Base-by-base conservation (phyloP, 2,888 invertebrate species). In the Agonopterix heracliana region DNA sequence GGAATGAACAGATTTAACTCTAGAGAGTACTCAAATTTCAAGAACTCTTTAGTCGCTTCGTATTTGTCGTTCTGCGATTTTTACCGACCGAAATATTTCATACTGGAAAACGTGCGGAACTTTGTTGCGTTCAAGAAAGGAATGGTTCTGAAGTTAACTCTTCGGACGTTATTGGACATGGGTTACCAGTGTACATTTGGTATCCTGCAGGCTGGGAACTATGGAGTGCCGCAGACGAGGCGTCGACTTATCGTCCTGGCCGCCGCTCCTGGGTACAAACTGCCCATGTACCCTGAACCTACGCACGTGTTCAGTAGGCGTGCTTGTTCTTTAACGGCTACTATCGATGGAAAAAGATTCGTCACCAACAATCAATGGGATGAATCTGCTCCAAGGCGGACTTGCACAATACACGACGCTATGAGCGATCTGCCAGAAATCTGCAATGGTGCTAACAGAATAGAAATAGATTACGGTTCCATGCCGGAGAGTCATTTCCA, bases 1-100 rank as follows among this genome's bases (percentile, higher is more conserved):
- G 95, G 95, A 38, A 96, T 96, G 95, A 96, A 96, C 77, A 86
- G 96, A 47, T 96, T 96, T 76, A 96, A 95, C 78, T 93, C 93
- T 0, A 87, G 95, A 35, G 94, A 96, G 60, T 96, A 96, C 75
- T 95, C 96, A 1, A 89, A 92, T 57, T 96, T 96, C 68, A 96
- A 95, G 85, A 96, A 95, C 74, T 96, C 96, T 0, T 82, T 96
- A 10, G 93, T 96, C 13, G 94, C 94, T 0, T 93, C 95, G 0
- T 96, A 92, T 71, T 87, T 96, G 13, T 94, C 95, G 26, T 96
- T 93, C 76, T 95, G 95, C 71, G 96, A 96, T 74, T 96, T 92
- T 76, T 96, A 95, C 69, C 90, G 96, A 5, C 96, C 96, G 0
- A 91, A 92, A 63, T 96, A 92, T 74, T 95, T 96, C 67, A 90